A percentile compares a stretch with the other conserved stretches of the same genome.
Evolutionary conservation across 2,797 vertebrate genomes (phyloP).

Genomic region (Hyperoplus lanceolatus): DNA sequence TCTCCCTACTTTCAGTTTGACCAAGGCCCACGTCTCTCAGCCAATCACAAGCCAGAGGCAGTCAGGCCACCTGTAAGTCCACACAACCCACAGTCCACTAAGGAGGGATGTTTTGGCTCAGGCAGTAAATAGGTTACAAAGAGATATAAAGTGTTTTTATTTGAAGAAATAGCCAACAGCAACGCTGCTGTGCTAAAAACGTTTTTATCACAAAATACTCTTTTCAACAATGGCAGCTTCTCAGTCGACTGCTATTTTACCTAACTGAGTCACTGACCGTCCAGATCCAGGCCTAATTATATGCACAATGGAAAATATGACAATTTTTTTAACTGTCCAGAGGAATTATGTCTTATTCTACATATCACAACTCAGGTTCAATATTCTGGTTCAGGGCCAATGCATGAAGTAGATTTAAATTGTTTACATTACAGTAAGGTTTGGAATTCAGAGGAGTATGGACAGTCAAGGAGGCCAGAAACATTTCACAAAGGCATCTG

Average conservation of each 20-base stretch:
- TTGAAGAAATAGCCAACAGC: background rate
- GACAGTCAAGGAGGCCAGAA: background rate
- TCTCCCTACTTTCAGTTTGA: slow-evolving; percentile 33
- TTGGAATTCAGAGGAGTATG: background rate
- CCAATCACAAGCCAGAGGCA: slow-evolving; percentile 63
- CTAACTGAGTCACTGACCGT: background rate
- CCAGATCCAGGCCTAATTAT: background rate
- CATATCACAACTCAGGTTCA: background rate
- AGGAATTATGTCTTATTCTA: background rate
- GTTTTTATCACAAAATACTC: background rate
- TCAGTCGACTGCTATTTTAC: background rate
- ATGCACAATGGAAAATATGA: background rate
- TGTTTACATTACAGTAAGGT: no score
- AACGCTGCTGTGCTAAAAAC: background rate
- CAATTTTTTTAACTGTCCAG: background rate
- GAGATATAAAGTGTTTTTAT: background rate
- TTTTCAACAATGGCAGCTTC: background rate
- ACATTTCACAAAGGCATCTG: background rate
- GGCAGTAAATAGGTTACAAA: background rate
- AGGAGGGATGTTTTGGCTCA: background rate
- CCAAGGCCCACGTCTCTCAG: slow-evolving; percentile 53
- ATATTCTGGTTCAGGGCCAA: background rate
- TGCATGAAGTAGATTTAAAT: background rate
- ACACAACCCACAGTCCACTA: background rate
- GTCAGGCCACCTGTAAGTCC: slow-evolving; percentile 69